A percentile compares a stretch with the other conserved stretches of the same genome.
These are phyloP conservation scores for Rhinoderma darwinii DNA, from an alignment of 2,113 vertebrate genomes.

Conservation along the genomic window DNA sequence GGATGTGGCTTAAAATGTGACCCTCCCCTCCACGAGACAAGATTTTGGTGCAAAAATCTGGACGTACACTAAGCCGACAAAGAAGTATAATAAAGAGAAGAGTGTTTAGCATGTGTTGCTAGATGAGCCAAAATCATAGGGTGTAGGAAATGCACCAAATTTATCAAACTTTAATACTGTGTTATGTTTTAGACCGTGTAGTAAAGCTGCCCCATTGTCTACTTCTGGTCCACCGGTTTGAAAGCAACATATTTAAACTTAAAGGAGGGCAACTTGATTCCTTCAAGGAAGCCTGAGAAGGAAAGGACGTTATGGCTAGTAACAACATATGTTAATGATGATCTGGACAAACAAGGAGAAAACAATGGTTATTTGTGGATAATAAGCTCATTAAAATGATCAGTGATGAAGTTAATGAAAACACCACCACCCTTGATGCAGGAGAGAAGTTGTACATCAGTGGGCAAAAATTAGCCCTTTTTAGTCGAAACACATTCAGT, in stretches of 20 bases:
- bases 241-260: conserved; percentile 79
- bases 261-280: conserved; percentile 80
- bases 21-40: too few species aligned
- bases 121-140: too few species aligned
- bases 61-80: too few species aligned
- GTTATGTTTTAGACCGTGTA: too few species aligned
- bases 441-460: background rate
- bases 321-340: conserved; percentile 66
- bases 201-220: too few species aligned
- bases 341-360: conserved; percentile 49
- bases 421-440: conserved; percentile 6
- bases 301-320: conserved; percentile 82
- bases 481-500: background rate
- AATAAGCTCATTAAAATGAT: conserved; percentile 59
- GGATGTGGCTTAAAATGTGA: too few species aligned
- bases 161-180: too few species aligned
- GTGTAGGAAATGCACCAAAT: too few species aligned
- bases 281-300: conserved; percentile 77
- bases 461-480: background rate
- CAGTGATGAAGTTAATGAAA: background rate
- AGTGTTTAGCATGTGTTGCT: too few species aligned
- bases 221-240: conserved; percentile 82
- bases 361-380: conserved; percentile 36
- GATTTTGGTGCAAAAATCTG: too few species aligned
- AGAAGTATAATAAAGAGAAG: too few species aligned